Evolutionary conservation across 2,888 invertebrate genomes (phyloP), one percentile per base, ranked within the genome.

Genomic region (Tetrapedia diversipes): DNA sequence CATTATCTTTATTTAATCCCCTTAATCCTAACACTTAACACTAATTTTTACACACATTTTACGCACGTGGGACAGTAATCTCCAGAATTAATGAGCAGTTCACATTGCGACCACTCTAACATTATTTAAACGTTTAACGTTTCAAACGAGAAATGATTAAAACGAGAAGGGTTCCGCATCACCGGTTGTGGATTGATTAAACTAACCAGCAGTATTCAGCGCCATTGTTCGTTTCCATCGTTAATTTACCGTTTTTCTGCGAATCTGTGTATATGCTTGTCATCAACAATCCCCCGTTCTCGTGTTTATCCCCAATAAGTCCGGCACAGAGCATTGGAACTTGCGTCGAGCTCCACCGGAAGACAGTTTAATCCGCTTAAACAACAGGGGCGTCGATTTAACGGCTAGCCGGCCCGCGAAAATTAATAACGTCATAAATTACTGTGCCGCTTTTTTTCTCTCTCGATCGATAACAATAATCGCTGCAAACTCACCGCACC

Each of bases 381-480:
- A 61, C 53, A 68, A 68, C 68, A 45, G 24, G 53, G 14, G 6
- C 43, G 22, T 43, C 65, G 43, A 54, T 65, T 43, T 43, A 65
- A 65, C 27, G n/a, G 2, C 8, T 8, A 10, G 7, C 32, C 14
- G 29, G 8, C 34, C 39, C n/a, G 24, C 11, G 41, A 32, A 61
- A 61, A 68, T 68, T 68, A 68, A 68, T 68, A 68, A 61, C 61
- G 14, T 27, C 27, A 19, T 68, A 41, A 68, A 68, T 68, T 67
- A 39, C 39, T 14, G 19, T 39, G n/a, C n/a, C 10, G n/a, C 7
- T 27, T 56, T 66, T 66, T 47, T 22, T 6, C 22, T 14, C 24
- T 14, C 29, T 16, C 27, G 41, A 14, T 16, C 29, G 56, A 39
- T 41, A 56, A 47, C 70, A 67, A 49, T 54, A 66, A 70, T 57